Conservation (phyloP, 2,797 vertebrate genomes). For the Xenops minutus region DNA sequence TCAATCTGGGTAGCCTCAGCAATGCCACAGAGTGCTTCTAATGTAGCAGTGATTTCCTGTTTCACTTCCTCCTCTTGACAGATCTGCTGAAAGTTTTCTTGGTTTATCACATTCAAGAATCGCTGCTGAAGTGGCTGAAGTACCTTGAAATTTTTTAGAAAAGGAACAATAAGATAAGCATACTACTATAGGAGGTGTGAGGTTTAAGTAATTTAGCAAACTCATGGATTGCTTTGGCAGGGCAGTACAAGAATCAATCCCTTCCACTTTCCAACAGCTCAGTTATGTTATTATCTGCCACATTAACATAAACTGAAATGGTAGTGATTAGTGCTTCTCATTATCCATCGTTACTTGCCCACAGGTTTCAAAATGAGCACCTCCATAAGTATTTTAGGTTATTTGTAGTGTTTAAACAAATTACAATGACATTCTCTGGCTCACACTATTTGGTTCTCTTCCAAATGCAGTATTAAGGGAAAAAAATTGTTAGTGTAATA, state of each 20-base stretch:
- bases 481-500: background rate
- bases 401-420: background rate
- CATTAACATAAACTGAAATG: background rate
- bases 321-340: background rate
- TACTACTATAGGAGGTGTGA: background rate
- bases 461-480: background rate
- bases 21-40: slow-evolving; percentile 96
- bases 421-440: background rate
- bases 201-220: background rate
- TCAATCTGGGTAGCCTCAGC: slow-evolving; percentile 99
- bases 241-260: background rate
- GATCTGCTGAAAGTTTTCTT: slow-evolving; percentile 97
- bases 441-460: background rate
- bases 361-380: background rate
- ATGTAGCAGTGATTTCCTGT: slow-evolving; percentile 91
- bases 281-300: background rate
- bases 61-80: slow-evolving; percentile 96
- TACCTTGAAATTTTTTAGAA: slow-evolving; percentile 77
- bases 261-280: background rate
- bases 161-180: background rate
- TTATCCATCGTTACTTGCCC: background rate
- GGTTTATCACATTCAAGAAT: slow-evolving; percentile 97
- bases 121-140: slow-evolving; percentile 96
- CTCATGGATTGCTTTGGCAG: background rate
- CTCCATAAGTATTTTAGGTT: background rate